Conservation (phyloP, 2,797 vertebrate species). For the Intellagama lesueurii region DNA sequence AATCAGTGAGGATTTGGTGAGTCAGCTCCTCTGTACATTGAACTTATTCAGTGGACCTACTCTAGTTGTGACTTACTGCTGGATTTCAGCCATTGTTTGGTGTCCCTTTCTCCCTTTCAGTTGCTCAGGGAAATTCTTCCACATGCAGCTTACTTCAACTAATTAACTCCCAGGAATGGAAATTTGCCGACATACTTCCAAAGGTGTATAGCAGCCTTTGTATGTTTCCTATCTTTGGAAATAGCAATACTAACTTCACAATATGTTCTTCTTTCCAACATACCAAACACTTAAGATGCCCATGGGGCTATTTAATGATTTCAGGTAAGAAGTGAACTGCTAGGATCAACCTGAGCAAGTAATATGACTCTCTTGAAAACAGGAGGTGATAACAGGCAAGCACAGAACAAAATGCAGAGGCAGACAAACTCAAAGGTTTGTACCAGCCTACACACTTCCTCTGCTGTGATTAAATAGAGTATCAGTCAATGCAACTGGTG, state of each 20-base stretch:
- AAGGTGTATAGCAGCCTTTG: neutral
- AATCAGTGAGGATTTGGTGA: no score
- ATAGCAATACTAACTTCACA: constrained; percentile 8
- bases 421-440: neutral
- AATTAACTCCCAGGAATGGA: constrained; percentile 11
- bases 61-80: neutral
- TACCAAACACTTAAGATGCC: constrained; percentile 44
- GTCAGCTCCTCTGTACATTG: no score
- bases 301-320: constrained; percentile 25
- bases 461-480: neutral
- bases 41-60: no score
- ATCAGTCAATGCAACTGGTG: constrained; percentile 6
- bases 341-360: constrained; percentile 28
- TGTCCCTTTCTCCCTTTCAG: neutral
- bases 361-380: constrained; percentile 26
- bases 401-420: neutral
- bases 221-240: neutral
- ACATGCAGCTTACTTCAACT: neutral
- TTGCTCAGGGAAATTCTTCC: neutral
- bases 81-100: neutral
- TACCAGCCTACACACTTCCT: neutral
- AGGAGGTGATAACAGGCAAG: constrained; percentile 9
- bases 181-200: neutral
- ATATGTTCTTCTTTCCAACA: constrained; percentile 17
- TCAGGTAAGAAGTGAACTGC: constrained; percentile 23